phyloP scores from a whole-genome alignment of 2,113 vertebrate species.

The Trichomycterus rosablanca region DNA sequence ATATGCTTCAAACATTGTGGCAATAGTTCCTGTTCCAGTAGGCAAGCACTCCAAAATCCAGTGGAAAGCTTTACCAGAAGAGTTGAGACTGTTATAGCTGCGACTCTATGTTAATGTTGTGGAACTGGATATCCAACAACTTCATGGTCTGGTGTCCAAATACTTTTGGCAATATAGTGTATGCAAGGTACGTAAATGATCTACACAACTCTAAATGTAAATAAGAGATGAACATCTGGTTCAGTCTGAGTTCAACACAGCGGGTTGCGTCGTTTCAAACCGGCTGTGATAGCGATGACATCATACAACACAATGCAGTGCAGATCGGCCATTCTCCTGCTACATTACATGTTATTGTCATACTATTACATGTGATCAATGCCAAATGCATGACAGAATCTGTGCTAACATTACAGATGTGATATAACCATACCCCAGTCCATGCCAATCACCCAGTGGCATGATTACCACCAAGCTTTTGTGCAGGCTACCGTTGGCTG shows the following conservation, averaged over 20 bases:
- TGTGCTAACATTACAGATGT: not conserved
- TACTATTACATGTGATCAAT: not conserved
- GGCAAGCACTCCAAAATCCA: too few species aligned
- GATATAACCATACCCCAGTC: too few species aligned
- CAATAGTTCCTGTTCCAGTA: too few species aligned
- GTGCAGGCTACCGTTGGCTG: not conserved
- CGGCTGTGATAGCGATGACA: conserved; percentile 27
- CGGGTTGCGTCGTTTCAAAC: conserved; percentile 11
- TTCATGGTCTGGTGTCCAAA: not conserved
- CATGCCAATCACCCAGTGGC: not conserved
- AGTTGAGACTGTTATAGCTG: too few species aligned
- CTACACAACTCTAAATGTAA: too few species aligned
- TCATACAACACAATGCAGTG: conserved; percentile 33
- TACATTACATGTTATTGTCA: not conserved
- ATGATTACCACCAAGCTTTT: not conserved
- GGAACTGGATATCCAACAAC: not conserved
- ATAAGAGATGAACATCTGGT: too few species aligned
- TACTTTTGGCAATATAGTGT: not conserved
- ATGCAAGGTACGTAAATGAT: too few species aligned
- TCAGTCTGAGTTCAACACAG: not conserved
- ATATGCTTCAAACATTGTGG: too few species aligned
- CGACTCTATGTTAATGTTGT: not conserved
- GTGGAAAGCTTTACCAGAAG: too few species aligned
- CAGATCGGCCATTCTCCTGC: not conserved
- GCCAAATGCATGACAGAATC: not conserved